Evolutionary conservation across 2,797 vertebrate genomes (phyloP).

Genomic region (Ptychadena robeensis): DNA sequence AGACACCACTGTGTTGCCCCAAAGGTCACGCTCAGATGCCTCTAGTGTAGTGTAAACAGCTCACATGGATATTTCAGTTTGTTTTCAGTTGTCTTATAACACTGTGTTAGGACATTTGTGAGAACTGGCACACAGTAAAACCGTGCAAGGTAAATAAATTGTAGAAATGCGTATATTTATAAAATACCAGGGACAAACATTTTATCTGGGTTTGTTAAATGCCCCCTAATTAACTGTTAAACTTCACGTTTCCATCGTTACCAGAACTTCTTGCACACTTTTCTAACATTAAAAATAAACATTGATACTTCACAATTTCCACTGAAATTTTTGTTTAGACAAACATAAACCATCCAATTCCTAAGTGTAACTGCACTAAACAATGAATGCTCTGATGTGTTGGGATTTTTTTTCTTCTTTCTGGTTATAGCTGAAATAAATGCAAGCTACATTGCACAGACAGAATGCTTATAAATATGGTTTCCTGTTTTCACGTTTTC

Average conservation of each 20-base stretch:
- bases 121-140: no score
- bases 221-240: background rate
- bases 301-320: background rate
- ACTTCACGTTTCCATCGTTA: background rate
- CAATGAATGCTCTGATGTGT: constrained; percentile 3
- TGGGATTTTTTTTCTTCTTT: constrained; percentile 17
- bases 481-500: constrained; percentile 19
- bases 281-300: background rate
- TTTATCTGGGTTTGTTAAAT: background rate
- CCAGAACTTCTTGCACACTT: background rate
- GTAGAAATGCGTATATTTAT: background rate
- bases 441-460: constrained; percentile 38
- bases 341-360: background rate
- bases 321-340: background rate
- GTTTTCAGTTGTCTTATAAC: no score
- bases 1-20: no score
- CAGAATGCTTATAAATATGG: constrained; percentile 27
- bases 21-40: no score
- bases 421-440: constrained; percentile 34
- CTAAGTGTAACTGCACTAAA: background rate
- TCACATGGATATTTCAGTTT: no score
- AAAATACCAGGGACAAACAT: background rate
- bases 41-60: no score
- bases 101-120: no score
- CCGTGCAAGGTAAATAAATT: no score